Conservation (phyloP, 2,113 vertebrate genomes). For the Heptranchias perlo region DNA sequence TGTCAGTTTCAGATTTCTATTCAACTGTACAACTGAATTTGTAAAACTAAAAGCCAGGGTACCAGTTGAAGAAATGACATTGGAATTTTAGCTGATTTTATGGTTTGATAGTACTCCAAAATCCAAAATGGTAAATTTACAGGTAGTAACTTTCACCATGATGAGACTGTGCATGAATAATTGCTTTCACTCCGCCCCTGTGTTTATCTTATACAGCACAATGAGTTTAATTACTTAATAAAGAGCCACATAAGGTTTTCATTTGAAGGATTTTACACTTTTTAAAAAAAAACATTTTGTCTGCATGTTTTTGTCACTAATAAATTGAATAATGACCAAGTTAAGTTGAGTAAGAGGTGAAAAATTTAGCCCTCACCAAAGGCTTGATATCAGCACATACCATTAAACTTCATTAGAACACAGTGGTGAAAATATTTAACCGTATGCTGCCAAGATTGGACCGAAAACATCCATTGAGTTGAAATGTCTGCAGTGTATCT, state of each 20-base stretch:
- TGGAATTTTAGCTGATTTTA: background rate
- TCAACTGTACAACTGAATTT: background rate
- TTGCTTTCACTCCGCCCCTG: background rate
- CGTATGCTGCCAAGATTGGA: background rate
- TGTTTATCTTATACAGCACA: background rate
- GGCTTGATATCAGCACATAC: conserved; percentile 32
- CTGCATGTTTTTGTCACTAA: conserved; percentile 30
- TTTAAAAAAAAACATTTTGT: background rate
- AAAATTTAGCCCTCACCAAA: conserved; percentile 32
- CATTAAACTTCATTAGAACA: conserved; percentile 1
- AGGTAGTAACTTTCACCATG: background rate
- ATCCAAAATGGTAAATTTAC: background rate
- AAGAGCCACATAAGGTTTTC: conserved; percentile 27
- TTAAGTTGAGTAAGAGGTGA: conserved; percentile 35
- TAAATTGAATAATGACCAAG: conserved; percentile 32
- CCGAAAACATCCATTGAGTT: conserved; percentile 1
- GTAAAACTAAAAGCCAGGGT: background rate
- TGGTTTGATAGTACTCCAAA: conserved; percentile 13
- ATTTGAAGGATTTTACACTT: conserved; percentile 17
- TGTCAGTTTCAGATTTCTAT: conserved; percentile 13
- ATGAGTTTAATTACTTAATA: conserved; percentile 7
- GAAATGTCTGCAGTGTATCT: background rate
- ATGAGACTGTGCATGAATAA: background rate
- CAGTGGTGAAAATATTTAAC: conserved; percentile 36
- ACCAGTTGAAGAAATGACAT: background rate